A percentile compares a stretch with the other conserved stretches of the same genome.
Conservation (phyloP, 1,140 invertebrate species). For the Zophobas morio region DNA sequence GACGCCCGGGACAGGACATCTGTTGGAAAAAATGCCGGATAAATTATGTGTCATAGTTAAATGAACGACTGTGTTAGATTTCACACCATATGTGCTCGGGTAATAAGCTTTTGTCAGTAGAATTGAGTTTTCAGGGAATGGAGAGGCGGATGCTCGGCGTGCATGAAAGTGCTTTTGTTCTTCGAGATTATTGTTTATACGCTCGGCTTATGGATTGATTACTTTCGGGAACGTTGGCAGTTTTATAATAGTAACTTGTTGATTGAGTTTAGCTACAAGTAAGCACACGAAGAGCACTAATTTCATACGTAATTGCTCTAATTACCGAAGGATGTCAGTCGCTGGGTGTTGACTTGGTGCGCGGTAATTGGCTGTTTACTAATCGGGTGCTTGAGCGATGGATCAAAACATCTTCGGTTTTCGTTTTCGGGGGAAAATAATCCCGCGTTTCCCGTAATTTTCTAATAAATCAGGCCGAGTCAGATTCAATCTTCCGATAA, state of each 20-base stretch:
- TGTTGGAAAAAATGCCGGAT: slow-evolving; percentile 16
- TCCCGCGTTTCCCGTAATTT: too few relatives aligned
- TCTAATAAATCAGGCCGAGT: too few relatives aligned
- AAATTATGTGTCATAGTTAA: slow-evolving; percentile 27
- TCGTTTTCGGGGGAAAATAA: too few relatives aligned
- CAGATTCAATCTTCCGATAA: too few relatives aligned
- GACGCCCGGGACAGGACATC: background rate
- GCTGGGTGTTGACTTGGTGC: too few relatives aligned
- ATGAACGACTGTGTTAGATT: slow-evolving; percentile 26
- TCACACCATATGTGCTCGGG: slow-evolving; percentile 12
- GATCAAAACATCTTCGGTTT: too few relatives aligned
- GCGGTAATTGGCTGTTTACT: too few relatives aligned
- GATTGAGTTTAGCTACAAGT: background rate
- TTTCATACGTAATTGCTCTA: too few relatives aligned
- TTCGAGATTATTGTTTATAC: background rate
- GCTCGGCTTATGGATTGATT: background rate
- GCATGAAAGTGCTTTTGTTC: background rate
- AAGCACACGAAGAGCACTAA: too few relatives aligned
- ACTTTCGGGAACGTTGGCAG: too few relatives aligned
- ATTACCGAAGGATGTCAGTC: too few relatives aligned
- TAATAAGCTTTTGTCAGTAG: slow-evolving; percentile 8
- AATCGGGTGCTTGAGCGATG: too few relatives aligned
- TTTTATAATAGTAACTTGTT: background rate
- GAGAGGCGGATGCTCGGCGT: background rate
- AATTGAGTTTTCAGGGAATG: background rate